Evolutionary conservation across 1,140 invertebrate species (phyloP).

Genomic region (Formica exsecta): DNA sequence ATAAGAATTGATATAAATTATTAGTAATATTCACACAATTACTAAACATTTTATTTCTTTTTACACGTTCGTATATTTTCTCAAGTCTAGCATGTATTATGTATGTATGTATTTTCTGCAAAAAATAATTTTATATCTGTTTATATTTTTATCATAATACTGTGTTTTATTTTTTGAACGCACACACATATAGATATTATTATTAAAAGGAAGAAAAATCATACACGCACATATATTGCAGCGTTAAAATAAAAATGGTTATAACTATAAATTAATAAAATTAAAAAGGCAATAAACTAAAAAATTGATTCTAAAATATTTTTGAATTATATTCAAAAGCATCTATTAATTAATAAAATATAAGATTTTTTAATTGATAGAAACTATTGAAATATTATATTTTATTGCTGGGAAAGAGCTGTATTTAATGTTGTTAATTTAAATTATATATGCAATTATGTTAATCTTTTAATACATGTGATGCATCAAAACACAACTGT

Average conservation of each 20-base stretch:
- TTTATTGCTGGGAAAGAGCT: background rate
- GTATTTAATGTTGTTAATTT: background rate
- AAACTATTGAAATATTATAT: background rate
- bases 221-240: background rate
- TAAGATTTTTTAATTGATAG: background rate
- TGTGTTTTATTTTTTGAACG: background rate
- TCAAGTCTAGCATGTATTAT: too few species aligned
- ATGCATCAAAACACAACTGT: background rate
- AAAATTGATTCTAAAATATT: constrained; percentile 20
- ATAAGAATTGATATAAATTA: constrained; percentile 1
- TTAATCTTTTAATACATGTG: background rate
- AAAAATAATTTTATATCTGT: background rate
- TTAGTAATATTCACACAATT: background rate
- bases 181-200: background rate
- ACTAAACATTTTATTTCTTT: background rate
- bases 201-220: background rate
- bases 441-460: background rate
- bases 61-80: background rate
- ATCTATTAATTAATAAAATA: background rate
- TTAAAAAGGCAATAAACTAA: constrained; percentile 16
- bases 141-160: background rate
- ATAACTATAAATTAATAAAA: background rate
- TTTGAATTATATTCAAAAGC: background rate
- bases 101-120: background rate
- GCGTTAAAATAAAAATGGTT: background rate